phyloP scores from a whole-genome alignment of 2,113 vertebrate species.

The Engystomops pustulosus region DNA sequence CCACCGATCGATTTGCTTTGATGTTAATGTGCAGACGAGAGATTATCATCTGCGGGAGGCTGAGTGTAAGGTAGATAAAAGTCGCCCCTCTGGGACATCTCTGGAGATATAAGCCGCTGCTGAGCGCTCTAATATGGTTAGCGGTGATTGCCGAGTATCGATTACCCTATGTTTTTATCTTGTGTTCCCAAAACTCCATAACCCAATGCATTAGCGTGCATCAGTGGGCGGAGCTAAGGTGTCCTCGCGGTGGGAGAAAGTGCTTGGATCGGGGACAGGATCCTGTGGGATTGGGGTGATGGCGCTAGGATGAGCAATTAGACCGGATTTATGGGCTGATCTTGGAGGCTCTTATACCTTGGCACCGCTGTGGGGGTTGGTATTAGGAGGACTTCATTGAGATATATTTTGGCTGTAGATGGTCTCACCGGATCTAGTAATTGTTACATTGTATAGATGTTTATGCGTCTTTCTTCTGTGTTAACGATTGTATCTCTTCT shows the following conservation, averaged over 20 bases:
- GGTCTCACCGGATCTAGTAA: neutral
- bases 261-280: slow-evolving; percentile 47
- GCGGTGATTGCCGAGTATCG: slow-evolving; percentile 17
- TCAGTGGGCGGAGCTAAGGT: neutral
- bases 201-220: slow-evolving; percentile 36
- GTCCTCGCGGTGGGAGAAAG: slow-evolving; percentile 30
- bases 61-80: neutral
- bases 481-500: slow-evolving; percentile 56
- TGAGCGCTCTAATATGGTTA: neutral
- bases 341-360: slow-evolving; percentile 5
- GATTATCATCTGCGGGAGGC: slow-evolving; percentile 14
- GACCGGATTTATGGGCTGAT: slow-evolving; percentile 30
- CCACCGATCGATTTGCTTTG: neutral
- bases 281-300: slow-evolving; percentile 50
- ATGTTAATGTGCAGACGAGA: neutral
- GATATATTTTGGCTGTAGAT: slow-evolving; percentile 32
- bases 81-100: neutral
- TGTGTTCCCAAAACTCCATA: slow-evolving; percentile 46
- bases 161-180: slow-evolving; percentile 46
- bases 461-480: neutral
- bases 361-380: slow-evolving; percentile 13
- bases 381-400: slow-evolving; percentile 29
- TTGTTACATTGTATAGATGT: neutral
- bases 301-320: slow-evolving; percentile 27
- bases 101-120: neutral